phyloP scores from a whole-genome alignment of 1,140 invertebrate species.

The Penaeus japonicus region DNA sequence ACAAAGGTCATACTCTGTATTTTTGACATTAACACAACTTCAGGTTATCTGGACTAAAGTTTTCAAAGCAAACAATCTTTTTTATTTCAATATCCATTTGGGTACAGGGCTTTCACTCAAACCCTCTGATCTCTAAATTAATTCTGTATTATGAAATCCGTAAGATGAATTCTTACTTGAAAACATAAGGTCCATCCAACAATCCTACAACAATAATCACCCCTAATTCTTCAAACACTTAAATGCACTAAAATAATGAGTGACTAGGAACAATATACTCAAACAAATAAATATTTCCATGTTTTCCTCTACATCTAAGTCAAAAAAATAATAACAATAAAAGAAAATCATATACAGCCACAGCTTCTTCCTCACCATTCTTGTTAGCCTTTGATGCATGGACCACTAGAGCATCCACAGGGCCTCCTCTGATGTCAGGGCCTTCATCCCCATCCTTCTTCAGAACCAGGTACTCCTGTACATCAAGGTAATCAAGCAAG shows the following conservation, averaged over 20 bases:
- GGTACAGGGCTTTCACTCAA: no score
- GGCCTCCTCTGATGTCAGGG: constrained; percentile 87
- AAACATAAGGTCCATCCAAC: background rate
- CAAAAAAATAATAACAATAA: background rate
- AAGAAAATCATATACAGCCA: constrained; percentile 58
- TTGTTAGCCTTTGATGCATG: constrained; percentile 92
- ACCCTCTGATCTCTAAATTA: no score
- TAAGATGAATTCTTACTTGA: background rate
- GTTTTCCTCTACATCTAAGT: no score
- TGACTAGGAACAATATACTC: constrained; percentile 58
- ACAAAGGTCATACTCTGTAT: background rate
- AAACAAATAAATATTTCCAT: constrained; percentile 31
- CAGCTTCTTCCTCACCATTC: constrained; percentile 71
- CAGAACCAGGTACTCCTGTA: constrained; percentile 78
- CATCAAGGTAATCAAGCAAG: constrained; percentile 81
- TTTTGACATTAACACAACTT: no score
- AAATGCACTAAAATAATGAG: background rate
- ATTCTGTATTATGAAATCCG: no score
- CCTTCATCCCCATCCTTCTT: constrained; percentile 83
- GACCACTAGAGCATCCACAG: constrained; percentile 89
- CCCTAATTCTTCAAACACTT: constrained; percentile 20
- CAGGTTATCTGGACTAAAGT: no score
- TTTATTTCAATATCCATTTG: background rate
- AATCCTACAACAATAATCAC: no score
- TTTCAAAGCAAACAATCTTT: background rate